Evolutionary conservation across 2,888 invertebrate species (phyloP), one percentile per base, ranked within the genome.

Genomic region (Itoplectis maculator): DNA sequence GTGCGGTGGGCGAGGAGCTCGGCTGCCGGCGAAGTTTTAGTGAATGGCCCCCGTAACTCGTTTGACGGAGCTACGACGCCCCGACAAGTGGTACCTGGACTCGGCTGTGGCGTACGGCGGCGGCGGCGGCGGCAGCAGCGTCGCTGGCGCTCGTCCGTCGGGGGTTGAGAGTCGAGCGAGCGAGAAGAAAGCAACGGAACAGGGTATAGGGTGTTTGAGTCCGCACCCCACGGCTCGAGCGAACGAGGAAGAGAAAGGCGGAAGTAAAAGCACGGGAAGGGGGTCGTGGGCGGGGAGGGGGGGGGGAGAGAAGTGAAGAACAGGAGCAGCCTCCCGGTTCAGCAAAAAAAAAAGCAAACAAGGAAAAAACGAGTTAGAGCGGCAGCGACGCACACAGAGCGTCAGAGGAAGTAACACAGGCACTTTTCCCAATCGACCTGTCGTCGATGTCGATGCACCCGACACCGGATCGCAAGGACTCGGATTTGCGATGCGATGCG

Each of bases 51-150:
- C 59, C 63, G 74, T 35, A 72, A 72, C 75, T 70, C 66, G 70
- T 82, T 72, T 70, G 70, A 54, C 75, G 75, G 69, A 82, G 59
- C 66, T 79, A 70, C 66, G 61, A 82, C 79, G 75, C 68, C 68
- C 54, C 69, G 81, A 82, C 79, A 79, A 82, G 82, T 82, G 79
- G 70, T 79, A 82, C 79, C 78, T 82, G 73, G 74, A 65, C 59
- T 51, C 40, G 15, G 11, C n/a, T 23, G 49, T 29, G 29, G 63
- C 15, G 63, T 45, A 35, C 23, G 29, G 15, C 49, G 56, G 63
- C 23, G 23, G 63, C 23, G 23, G 51, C 18, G n/a, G 42, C 11
- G 13, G 56, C 56, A 40, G 47, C 11, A 20, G 4, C 9, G 42
- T 37, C 11, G 13, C 13, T 5, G 11, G 18, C 7, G 42, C 23